Conservation (phyloP, 2,797 vertebrate species). For the Nyctibius grandis region DNA sequence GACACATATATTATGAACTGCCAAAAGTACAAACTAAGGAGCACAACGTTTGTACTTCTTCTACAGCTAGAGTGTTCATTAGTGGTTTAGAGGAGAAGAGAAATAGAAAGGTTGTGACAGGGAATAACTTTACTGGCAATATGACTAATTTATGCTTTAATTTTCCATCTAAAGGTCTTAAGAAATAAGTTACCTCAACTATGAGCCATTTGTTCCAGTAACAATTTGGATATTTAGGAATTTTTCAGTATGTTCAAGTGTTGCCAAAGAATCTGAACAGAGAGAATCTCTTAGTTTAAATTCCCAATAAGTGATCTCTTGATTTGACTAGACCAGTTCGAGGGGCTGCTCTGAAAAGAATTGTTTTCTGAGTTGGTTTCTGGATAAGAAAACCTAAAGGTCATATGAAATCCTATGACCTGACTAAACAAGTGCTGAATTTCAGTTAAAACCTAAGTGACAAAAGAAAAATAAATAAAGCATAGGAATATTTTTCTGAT, state of each 20-base stretch:
- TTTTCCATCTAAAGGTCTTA: slow-evolving; percentile 21
- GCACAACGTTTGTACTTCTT: slow-evolving; percentile 1
- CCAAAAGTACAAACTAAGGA: slow-evolving; percentile 27
- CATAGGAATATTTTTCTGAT: background rate
- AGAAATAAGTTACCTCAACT: slow-evolving; percentile 10
- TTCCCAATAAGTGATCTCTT: background rate
- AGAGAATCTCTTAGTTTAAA: background rate
- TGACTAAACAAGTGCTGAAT: background rate
- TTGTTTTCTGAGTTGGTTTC: background rate
- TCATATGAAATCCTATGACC: background rate
- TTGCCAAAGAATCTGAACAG: background rate
- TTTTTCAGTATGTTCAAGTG: background rate
- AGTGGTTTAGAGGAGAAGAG: slow-evolving; percentile 21
- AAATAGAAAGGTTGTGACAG: slow-evolving; percentile 11
- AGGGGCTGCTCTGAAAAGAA: background rate
- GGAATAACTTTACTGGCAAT: background rate
- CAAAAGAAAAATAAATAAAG: background rate
- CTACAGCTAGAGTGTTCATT: slow-evolving; percentile 1
- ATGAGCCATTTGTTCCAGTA: slow-evolving; percentile 11
- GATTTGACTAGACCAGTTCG: background rate
- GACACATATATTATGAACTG: slow-evolving; percentile 11
- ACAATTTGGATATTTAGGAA: background rate
- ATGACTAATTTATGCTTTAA: slow-evolving; percentile 12
- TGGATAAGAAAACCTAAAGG: background rate
- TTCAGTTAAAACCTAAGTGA: background rate